Evolutionary conservation across 30 jellyfish, hydroid and myxozoan species (phyloP), one percentile per base, ranked within the genome.

Genomic region (Hydractinia echinata): DNA sequence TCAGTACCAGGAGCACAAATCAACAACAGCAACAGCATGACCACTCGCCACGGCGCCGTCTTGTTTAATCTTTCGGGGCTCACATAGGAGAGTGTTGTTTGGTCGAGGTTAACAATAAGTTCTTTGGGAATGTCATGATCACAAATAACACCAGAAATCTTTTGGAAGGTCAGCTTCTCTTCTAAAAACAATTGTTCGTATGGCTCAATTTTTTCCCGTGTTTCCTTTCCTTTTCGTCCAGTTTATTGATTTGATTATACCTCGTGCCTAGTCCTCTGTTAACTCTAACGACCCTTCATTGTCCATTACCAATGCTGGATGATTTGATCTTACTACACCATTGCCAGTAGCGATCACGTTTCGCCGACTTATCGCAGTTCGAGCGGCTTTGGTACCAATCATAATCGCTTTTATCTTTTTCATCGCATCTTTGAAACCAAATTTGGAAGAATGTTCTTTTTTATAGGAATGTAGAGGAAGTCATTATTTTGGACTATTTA

Each of bases 191-290:
- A 19, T 49, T 73, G 77, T 73, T 73, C 39, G 13, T 76, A 73
- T 20, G 82, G 82, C 39, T 52, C 82, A 67, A 67, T 20, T 67
- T 67, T 67, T 19, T n/a, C 77, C 77, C 13, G 77, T 67, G 44
- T 13, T 67, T 10, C 44, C 77, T 67, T 67, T 67, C 48, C 77
- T 13, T 67, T 67, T 67, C 9, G 18, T 73, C 77, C 78, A 30
- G 13, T 73, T 73, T 77, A 67, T 67, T 13, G 77, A 67, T 67
- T 67, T 67, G 14, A 67, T 67, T 13, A 67, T 19, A 67, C 77
- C 48, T 67, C 77, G 14, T 10, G 77, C 48, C 77, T 44, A 67
- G 19, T 20, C 77, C 77, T 67, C 77, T 67, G 77, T 67, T 10
- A 67, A 19, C 8, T 67, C 77, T 67, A 67, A n/a, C n/a, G n/a